phyloP scores from a whole-genome alignment of 2,888 invertebrate species.

The Ornithoptera priamus region DNA sequence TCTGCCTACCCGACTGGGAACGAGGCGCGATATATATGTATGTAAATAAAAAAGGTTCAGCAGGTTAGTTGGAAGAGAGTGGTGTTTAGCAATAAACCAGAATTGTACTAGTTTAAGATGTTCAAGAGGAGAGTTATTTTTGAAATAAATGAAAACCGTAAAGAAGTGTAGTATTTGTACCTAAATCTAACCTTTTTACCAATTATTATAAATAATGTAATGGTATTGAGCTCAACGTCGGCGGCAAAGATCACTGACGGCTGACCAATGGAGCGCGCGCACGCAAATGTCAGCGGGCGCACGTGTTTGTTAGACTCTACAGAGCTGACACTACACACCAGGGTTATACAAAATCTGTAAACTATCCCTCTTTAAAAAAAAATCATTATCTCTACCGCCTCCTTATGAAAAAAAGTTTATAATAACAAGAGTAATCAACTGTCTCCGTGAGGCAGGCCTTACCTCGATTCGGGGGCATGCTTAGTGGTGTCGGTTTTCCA shows the following conservation, averaged over 20 bases:
- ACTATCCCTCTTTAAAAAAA: not conserved
- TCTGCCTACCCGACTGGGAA: no score
- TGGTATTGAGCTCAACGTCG: constrained; percentile 10
- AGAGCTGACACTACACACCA: constrained; percentile 44
- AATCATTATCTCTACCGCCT: not conserved
- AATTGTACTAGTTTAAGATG: no score
- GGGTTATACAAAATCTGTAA: not conserved
- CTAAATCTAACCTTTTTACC: constrained; percentile 36
- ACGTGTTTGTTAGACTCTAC: constrained; percentile 50
- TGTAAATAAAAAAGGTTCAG: no score
- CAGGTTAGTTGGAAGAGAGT: no score
- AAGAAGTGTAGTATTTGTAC: not conserved
- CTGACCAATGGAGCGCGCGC: constrained; percentile 61
- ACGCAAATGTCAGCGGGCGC: constrained; percentile 70
- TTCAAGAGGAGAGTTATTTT: no score
- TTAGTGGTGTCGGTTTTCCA: no score
- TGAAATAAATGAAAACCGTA: not conserved
- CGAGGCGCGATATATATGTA: no score
- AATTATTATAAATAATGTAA: constrained; percentile 39
- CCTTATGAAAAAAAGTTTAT: no score
- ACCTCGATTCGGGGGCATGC: no score
- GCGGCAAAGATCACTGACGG: constrained; percentile 57
- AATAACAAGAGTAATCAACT: no score
- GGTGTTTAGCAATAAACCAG: no score
- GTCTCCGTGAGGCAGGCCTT: no score